Evolutionary conservation across 2,113 vertebrate genomes (phyloP), one percentile per base, ranked within the genome.

Genomic region (Brachypteracias leptosomus): DNA sequence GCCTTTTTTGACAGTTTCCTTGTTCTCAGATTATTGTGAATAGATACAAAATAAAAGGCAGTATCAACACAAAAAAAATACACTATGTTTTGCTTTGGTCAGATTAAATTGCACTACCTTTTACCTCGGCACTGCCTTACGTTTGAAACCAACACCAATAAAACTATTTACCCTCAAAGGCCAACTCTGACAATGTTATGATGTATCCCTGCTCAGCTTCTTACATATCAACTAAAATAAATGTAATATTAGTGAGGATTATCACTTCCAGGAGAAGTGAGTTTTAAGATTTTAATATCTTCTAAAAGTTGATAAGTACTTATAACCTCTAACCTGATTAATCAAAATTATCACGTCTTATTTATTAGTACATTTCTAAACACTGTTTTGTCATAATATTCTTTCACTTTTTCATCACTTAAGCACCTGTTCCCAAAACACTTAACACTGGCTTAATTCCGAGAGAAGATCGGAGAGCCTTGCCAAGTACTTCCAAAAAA

Each of bases 11-110:
- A 85, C 95, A 94, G 38, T 83, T 93, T 91, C 57, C 93, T 96
- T 98, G 91, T 98, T 97, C 94, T 71, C 40, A 83, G 87, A 73
- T 96, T 94, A 95, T 70, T 80, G 88, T 80, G 54, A 38, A 36
- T 29, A 81, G 84, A 76, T 93, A 89, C 57, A 80, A 89, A 77
- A 93, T 78, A 79, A 89, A 96, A 96, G 51, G 31, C 38, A 16
- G 17, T 67, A 81, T 79, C 78, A 81, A 86, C 94, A 61, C 91
- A 92, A 92, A 94, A 46, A 51, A 57, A 70, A 51, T 14, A 28
- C 18, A 62, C 46, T 66, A n/a, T 79, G 31, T 70, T 93, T 89
- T 96, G 40, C 65, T 87, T 89, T 87, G 62, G 38, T 76, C 49
- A 72, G 65, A 59, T 90, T 91, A 88, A 61, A 47, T 66, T 90